Evolutionary conservation across 2,113 vertebrate genomes (phyloP).

Genomic region (Megaceryle torquata): DNA sequence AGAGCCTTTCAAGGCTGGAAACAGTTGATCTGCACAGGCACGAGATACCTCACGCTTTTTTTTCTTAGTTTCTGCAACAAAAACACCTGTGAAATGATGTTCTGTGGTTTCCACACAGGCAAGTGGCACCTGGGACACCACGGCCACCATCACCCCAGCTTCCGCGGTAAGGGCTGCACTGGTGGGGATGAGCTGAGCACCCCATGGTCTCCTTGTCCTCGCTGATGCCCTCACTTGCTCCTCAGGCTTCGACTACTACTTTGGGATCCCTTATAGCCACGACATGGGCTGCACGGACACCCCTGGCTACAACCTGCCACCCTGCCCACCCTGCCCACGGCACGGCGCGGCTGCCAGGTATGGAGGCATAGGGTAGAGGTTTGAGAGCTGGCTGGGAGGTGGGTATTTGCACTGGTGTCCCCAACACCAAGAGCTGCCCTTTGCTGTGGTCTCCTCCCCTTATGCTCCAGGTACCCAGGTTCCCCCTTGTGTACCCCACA

Average conservation of each 20-base stretch:
- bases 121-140: conserved; percentile 98
- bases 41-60: neutral
- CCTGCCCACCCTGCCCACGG: conserved; percentile 78
- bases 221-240: neutral
- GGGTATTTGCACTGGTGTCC: neutral
- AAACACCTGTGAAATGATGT: neutral
- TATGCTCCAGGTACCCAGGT: fast-evolving
- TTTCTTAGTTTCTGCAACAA: neutral
- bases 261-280: conserved; percentile 94
- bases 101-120: conserved; percentile 72
- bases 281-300: conserved; percentile 95
- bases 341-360: conserved; percentile 22
- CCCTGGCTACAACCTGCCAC: conserved; percentile 85
- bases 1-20: neutral
- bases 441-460: neutral
- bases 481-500: too few species aligned
- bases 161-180: conserved; percentile 79
- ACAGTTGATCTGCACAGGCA: neutral
- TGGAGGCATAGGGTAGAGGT: fast-evolving
- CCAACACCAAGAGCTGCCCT: neutral
- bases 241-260: conserved; percentile 93
- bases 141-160: conserved; percentile 80
- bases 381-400: fast-evolving
- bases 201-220: fast-evolving
- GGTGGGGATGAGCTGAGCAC: fast-evolving